These are phyloP conservation scores for Betta splendens DNA, from an alignment of 2,797 vertebrate genomes.

Conservation along the genomic window DNA sequence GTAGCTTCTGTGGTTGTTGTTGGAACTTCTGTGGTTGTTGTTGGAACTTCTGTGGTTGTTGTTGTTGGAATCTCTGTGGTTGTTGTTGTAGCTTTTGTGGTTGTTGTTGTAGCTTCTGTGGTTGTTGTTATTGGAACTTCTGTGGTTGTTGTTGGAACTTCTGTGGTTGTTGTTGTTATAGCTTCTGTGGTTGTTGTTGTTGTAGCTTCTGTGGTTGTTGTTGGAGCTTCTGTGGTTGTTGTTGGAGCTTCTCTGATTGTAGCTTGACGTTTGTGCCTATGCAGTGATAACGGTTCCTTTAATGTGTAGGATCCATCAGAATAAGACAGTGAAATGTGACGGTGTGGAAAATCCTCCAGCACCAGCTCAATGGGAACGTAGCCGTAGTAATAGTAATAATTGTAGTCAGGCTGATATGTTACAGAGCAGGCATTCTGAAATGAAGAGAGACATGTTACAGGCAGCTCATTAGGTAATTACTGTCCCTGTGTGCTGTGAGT, in stretches of 20 bases:
- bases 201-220: not conserved
- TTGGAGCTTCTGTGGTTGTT: not conserved
- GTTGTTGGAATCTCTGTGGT: not conserved
- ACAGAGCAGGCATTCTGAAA: conserved; percentile 55
- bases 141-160: not conserved
- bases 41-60: not conserved
- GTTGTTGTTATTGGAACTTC: not conserved
- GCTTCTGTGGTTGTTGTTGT: not conserved
- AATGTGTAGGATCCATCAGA: conserved; percentile 12
- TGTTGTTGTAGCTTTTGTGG: not conserved
- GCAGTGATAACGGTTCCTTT: not conserved
- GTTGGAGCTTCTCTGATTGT: too few relatives aligned
- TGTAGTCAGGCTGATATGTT: not conserved
- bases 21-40: not conserved
- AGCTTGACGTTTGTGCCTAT: conserved; percentile 2
- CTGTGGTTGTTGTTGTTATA: not conserved
- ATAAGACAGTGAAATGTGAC: conserved; percentile 30
- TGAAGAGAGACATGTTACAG: not conserved
- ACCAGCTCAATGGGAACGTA: conserved; percentile 38
- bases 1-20: not conserved
- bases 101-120: too few relatives aligned
- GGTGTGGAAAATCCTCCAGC: conserved; percentile 54
- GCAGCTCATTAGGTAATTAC: too few relatives aligned
- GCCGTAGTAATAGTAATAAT: not conserved
- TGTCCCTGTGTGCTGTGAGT: too few relatives aligned